phyloP scores from a whole-genome alignment of 64 coral and sea anemone genomes.

The Cladopsammia gracilis region DNA sequence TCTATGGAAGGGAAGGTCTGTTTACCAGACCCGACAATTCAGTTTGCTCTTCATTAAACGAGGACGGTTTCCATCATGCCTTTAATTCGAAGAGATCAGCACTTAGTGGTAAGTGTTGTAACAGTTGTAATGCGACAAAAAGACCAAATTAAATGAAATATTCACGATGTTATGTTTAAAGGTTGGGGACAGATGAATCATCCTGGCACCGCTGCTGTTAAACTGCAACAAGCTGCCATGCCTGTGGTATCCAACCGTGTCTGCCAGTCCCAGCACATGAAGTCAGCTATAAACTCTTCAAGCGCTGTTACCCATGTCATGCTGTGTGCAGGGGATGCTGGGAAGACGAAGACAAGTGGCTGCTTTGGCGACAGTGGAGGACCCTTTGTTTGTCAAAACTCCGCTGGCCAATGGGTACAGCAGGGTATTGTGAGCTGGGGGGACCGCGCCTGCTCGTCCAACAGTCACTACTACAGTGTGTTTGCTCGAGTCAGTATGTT shows the following conservation, averaged over 20 bases:
- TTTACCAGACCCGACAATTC: too few species aligned
- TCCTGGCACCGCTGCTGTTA: constrained; percentile 53
- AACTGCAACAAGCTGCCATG: constrained; percentile 67
- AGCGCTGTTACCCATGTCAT: constrained; percentile 50
- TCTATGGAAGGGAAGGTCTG: too few species aligned
- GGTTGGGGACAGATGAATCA: constrained; percentile 78
- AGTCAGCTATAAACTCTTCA: background rate
- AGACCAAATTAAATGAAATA: background rate
- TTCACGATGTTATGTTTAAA: background rate
- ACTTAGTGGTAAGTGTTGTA: too few species aligned
- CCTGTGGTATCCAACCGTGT: constrained; percentile 64
- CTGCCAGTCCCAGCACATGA: constrained; percentile 37
- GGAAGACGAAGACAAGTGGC: constrained; percentile 65
- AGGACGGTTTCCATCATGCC: too few species aligned
- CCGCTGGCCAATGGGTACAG: constrained; percentile 80
- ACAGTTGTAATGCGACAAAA: too few species aligned
- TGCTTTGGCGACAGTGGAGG: constrained; percentile 95
- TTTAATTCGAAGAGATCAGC: too few species aligned
- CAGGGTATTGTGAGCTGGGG: constrained; percentile 95
- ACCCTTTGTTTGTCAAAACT: constrained; percentile 82
- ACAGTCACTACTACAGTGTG: constrained; percentile 74
- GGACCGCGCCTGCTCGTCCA: constrained; percentile 64
- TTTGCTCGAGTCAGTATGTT: constrained; percentile 90
- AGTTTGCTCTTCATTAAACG: too few species aligned
- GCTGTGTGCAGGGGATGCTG: constrained; percentile 90